Base-by-base conservation (phyloP, 2,888 invertebrate species). In the Acrobasis repandana region DNA sequence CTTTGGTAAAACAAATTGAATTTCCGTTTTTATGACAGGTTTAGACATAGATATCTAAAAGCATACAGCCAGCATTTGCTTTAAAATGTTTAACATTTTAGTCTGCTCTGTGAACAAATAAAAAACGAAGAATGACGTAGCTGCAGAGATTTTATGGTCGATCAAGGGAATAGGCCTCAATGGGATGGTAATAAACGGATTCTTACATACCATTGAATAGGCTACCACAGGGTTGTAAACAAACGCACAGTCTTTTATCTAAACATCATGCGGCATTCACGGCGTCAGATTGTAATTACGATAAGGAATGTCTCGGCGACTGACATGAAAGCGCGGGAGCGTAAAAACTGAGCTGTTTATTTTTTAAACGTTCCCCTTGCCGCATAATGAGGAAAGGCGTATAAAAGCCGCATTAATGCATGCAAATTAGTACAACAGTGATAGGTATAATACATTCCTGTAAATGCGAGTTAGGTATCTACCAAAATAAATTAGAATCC, bases 271-370 rank as follows among this genome's bases (percentile, higher is more conserved):
- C 71, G 72, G 73, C 72, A 73, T 81, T 81, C 79, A 80, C 63
- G 66, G 70, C 71, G 71, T 67, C 70, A 80, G 81, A 81, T 81
- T 65, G 79, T 69, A 81, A 81, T 82, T 82, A 81, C 73, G 81
- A 82, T 82, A 82, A 20, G 70, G 65, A 67, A 71, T 69, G 69
- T 66, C 73, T 69, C 61, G 71, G 73, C 75, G 70, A 72, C 66
- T 76, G 78, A 76, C 75, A 68, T 78, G 76, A 80, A 80, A 77
- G 71, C 63, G 66, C 63, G 61, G 65, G 67, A 69, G 70, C 70
- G 63, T 65, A 72, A 76, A 73, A 73, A 73, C 68, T 70, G 69
- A 65, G 50, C 59, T 65, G 62, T 72, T 71, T 66, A 65, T 74
- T 74, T 76, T 69, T 65, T 66, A 63, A 64, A 64, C 50, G 65